Conservation (phyloP, 2,888 invertebrate genomes). For the Mimumesa dahlbomi region DNA sequence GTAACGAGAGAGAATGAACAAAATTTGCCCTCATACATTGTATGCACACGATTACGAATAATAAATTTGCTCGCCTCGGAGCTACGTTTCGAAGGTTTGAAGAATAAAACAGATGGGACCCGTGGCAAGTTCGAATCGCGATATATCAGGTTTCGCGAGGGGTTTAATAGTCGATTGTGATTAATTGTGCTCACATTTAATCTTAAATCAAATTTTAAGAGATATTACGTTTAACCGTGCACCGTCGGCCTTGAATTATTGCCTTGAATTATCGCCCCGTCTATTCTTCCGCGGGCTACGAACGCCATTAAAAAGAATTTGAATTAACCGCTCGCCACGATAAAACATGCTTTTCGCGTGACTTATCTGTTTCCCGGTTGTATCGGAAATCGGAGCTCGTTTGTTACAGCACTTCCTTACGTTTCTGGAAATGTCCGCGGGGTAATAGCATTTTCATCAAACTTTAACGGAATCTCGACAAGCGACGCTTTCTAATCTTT, state of each 20-base stretch:
- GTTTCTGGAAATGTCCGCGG: no score
- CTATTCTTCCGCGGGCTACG: conserved; percentile 21
- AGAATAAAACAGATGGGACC: neutral
- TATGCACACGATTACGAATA: conserved; percentile 25
- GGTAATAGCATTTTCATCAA: no score
- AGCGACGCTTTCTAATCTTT: no score
- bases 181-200: conserved; percentile 50
- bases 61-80: conserved; percentile 23
- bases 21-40: no score
- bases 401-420: no score
- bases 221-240: conserved; percentile 40
- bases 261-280: conserved; percentile 32
- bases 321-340: neutral
- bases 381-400: no score
- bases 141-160: conserved; percentile 28
- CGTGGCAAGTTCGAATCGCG: neutral
- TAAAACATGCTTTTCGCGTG: conserved; percentile 16
- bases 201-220: conserved; percentile 46
- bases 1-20: no score
- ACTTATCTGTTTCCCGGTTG: conserved; percentile 5
- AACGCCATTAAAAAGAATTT: neutral
- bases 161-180: conserved; percentile 44
- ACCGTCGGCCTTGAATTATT: conserved; percentile 38
- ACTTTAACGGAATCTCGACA: no score
- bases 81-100: conserved; percentile 1